Evolutionary conservation across 2,888 invertebrate genomes (phyloP), one percentile per base, ranked within the genome.

Genomic region (Leistus spinibarbis): DNA sequence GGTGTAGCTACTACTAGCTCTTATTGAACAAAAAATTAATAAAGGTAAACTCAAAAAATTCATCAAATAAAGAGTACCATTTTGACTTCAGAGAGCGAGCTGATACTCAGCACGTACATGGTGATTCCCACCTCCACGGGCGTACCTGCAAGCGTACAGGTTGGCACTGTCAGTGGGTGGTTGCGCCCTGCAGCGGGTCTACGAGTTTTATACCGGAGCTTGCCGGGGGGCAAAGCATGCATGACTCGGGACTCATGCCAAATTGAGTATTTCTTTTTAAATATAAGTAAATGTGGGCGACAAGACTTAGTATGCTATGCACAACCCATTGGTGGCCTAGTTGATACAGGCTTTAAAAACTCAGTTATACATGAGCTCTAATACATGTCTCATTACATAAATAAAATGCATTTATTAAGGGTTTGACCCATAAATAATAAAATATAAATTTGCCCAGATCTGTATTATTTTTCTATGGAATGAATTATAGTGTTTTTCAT

Each of bases 31-130:
- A 53, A 9, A 10, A 53, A 53, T 53, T 9, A 53, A 10, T 10
- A 40, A 40, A 40, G 13, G 40, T 4, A 40, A 40, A 40, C 40
- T 40, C 40, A 40, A 40, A 66, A 40, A 66, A 66, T 53, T 53
- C 24, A 73, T 73, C 64, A 66, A 72, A 72, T 24, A 73, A 63
- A 73, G 73, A 78, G 76, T 76, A 96, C 96, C 96, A 97, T 97
- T 91, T 95, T 93, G 89, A 96, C 97, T 92, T 97, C 97, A 89
- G 96, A 96, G 90, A 98, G 95, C 88, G 96, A 96, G 91, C 96
- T 95, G 92, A 98, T 97, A 90, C 95, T 95, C 90, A 96, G 94
- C 89, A 98, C 96, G 91, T 96, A 96, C 94, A 97, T 96, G 89
- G 97, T 96, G 89, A 97, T 95, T 88, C 96, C 96, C 88, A 97